A percentile compares a stretch with the other conserved stretches of the same genome.
phyloP scores from a whole-genome alignment of 2,888 invertebrate species.

The Serrognathus titanus region DNA sequence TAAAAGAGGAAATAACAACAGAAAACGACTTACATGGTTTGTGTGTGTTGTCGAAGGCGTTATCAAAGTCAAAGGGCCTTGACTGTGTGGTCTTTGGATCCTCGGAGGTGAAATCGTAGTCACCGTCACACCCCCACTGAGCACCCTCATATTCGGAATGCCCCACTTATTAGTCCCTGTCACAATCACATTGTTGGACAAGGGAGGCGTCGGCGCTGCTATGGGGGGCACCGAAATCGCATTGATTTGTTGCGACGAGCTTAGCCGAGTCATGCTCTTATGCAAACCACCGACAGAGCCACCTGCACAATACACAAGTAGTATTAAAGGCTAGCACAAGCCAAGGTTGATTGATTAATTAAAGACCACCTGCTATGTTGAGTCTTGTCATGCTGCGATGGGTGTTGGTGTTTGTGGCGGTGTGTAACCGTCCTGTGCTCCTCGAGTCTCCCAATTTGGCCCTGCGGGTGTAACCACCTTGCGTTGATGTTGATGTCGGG shows the following conservation, averaged over 20 bases:
- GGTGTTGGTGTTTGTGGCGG: slow-evolving; percentile 67
- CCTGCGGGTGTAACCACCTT: slow-evolving; percentile 55
- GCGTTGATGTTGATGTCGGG: slow-evolving; percentile 32
- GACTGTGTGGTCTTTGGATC: slow-evolving; percentile 52
- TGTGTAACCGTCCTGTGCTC: slow-evolving; percentile 70
- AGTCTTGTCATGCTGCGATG: slow-evolving; percentile 77
- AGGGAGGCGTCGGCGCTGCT: slow-evolving; percentile 44
- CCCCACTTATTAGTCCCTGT: slow-evolving; percentile 54
- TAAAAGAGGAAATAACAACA: no score
- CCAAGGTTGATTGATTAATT: no score
- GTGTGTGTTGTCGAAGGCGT: slow-evolving; percentile 32
- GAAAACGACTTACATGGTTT: slow-evolving; percentile 35
- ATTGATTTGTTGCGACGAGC: slow-evolving; percentile 74
- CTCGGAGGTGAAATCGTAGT: slow-evolving; percentile 56
- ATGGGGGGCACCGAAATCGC: slow-evolving; percentile 29
- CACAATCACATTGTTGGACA: slow-evolving; percentile 52
- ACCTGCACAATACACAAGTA: slow-evolving; percentile 41
- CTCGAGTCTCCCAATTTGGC: slow-evolving; percentile 72
- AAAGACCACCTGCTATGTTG: slow-evolving; percentile 61
- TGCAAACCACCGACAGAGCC: slow-evolving; percentile 76
- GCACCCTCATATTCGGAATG: slow-evolving; percentile 49
- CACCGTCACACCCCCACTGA: slow-evolving; percentile 62
- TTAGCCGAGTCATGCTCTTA: slow-evolving; percentile 78
- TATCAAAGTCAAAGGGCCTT: slow-evolving; percentile 51
- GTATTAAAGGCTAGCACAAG: no score